Evolutionary conservation across 2,888 invertebrate species (phyloP), one percentile per base, ranked within the genome.

Genomic region (Cosmia pyralina): DNA sequence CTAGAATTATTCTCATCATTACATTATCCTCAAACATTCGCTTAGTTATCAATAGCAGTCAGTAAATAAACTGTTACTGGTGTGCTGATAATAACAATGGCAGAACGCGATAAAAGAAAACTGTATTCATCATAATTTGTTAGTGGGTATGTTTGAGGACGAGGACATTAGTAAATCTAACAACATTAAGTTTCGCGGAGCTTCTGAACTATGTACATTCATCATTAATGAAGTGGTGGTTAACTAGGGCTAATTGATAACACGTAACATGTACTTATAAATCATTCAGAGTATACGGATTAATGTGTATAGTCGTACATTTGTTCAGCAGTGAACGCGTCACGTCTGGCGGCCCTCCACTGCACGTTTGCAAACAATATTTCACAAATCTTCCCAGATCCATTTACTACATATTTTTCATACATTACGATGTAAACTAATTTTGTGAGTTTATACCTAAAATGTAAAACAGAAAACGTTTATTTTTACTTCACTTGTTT

Each of bases 371-470:
- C 77, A 80, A 85, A 84, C 80, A 85, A 74, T 85, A 77, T 80
- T 82, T 83, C 85, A 80, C 73, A 84, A 80, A 82, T 77, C 85
- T 83, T 79, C 80, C 85, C 83, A 85, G 83, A 82, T 80, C 66
- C 75, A 77, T 77, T 82, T 82, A 72, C 70, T 75, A 75, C 72
- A 82, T 79, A 83, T 82, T 79, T 82, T 82, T 82, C 68, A 83
- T 75, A 84, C 66, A 66, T 78, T 71, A 84, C 78, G 82, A 84
- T 69, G 72, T 72, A 67, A 78, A 73, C 75, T 73, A 66, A 65
- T 79, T 75, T 75, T 66, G 52, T 73, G 65, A 53, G 48, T 63
- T 77, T 63, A 48, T 77, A 64, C 77, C 77, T 55, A 74, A 77
- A 83, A 77, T 64, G 70, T 67, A 46, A 75, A 83, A 44, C 75